A percentile compares a stretch with the other conserved stretches of the same genome.
Conservation (phyloP, 2,797 vertebrate genomes). For the Nasua narica region DNA sequence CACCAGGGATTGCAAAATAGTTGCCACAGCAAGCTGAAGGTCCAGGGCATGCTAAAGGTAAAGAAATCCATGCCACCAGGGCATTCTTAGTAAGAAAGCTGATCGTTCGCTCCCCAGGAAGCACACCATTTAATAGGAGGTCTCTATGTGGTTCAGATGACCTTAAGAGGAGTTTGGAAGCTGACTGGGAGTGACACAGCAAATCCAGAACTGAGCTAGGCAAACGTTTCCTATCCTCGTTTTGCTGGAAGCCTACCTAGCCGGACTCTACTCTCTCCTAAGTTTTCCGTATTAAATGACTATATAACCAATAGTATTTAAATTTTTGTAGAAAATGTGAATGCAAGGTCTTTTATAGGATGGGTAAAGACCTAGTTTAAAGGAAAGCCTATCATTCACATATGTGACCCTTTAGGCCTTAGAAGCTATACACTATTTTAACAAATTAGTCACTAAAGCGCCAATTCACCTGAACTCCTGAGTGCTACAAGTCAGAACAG, state of each 20-base stretch:
- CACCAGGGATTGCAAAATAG: constrained; percentile 94
- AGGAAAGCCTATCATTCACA: background rate
- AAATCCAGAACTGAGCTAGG: background rate
- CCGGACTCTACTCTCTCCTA: background rate
- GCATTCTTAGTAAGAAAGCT: background rate
- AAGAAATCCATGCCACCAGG: background rate
- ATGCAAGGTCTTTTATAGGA: background rate
- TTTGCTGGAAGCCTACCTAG: background rate
- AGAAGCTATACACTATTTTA: background rate
- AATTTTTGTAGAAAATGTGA: background rate
- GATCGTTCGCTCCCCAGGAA: background rate
- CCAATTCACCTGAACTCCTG: background rate
- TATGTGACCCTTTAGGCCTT: background rate
- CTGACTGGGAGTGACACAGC: background rate
- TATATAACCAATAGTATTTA: background rate
- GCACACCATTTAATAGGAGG: background rate
- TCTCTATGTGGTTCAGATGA: background rate
- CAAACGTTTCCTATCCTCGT: background rate
- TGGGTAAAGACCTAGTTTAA: background rate
- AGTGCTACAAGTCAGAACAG: background rate
- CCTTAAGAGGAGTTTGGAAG: background rate
- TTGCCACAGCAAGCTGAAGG: constrained; percentile 95
- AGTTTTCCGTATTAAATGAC: background rate
- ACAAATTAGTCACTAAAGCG: background rate
- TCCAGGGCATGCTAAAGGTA: constrained; percentile 92